Evolutionary conservation across 2,888 invertebrate species (phyloP).

Genomic region (Dichetophora obliterata): DNA sequence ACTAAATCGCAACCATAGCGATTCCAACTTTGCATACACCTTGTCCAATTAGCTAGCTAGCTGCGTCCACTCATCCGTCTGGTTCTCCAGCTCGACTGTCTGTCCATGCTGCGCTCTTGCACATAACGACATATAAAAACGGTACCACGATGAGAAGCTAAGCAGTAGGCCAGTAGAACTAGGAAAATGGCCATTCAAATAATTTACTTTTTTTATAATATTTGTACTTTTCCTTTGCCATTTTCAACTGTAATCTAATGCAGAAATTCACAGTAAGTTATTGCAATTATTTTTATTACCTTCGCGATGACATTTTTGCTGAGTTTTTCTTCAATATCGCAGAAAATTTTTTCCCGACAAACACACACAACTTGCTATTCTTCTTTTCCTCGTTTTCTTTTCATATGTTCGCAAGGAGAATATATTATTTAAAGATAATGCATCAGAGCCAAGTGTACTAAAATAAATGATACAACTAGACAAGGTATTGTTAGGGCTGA

Average conservation of each 20-base stretch:
- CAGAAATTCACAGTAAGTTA: conserved; percentile 46
- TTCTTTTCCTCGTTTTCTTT: conserved; percentile 37
- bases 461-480: no score
- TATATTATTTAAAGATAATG: no score
- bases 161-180: conserved; percentile 7
- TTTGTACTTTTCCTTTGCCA: conserved; percentile 25
- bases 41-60: no score
- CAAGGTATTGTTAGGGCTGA: no score
- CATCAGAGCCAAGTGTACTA: no score
- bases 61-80: background rate
- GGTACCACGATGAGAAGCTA: background rate
- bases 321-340: conserved; percentile 46
- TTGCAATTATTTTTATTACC: conserved; percentile 59
- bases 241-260: background rate
- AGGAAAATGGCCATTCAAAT: conserved; percentile 42
- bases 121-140: background rate
- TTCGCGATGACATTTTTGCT: conserved; percentile 65
- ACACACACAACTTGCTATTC: conserved; percentile 39
- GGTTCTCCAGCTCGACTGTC: background rate
- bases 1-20: background rate
- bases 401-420: conserved; percentile 1
- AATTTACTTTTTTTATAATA: conserved; percentile 37
- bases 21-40: no score
- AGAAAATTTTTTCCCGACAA: conserved; percentile 46
- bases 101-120: background rate